These are phyloP conservation scores for Cygnus atratus DNA, from an alignment of 2,113 vertebrate species.

Conservation along the genomic window DNA sequence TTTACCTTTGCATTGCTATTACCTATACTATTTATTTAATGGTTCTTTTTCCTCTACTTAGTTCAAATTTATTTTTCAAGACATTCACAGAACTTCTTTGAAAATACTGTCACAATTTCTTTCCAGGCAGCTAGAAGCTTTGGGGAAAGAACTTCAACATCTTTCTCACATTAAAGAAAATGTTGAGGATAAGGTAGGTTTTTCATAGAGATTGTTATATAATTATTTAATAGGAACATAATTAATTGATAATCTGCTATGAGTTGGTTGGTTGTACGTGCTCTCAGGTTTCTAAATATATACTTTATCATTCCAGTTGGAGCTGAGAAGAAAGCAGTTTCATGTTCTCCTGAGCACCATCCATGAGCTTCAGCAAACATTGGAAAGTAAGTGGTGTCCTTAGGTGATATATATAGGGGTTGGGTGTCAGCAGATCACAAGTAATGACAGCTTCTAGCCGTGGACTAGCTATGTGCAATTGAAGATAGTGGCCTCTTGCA, in stretches of 20 bases:
- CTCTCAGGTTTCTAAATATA: background rate
- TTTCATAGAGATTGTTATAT: background rate
- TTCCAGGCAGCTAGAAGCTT: conserved; percentile 89
- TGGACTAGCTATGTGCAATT: background rate
- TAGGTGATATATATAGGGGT: background rate
- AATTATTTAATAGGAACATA: background rate
- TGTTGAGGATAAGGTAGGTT: conserved; percentile 93
- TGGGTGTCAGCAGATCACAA: background rate
- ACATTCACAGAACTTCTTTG: background rate
- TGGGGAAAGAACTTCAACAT: conserved; percentile 95
- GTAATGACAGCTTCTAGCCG: background rate
- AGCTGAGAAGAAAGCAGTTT: conserved; percentile 96
- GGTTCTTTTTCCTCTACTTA: background rate
- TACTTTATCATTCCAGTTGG: conserved; percentile 79
- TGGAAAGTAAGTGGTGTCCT: conserved; percentile 89
- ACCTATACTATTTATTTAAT: background rate
- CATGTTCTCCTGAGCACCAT: conserved; percentile 97
- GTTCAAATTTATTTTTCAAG: background rate
- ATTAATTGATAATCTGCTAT: background rate
- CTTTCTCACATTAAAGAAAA: conserved; percentile 96
- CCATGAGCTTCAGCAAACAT: conserved; percentile 96
- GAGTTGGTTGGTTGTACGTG: background rate
- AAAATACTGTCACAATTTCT: background rate
- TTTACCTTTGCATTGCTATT: background rate
- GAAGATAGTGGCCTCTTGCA: background rate